Evolutionary conservation across 2,888 invertebrate species (phyloP), one percentile per base, ranked within the genome.

Genomic region (Atrina japonica): DNA sequence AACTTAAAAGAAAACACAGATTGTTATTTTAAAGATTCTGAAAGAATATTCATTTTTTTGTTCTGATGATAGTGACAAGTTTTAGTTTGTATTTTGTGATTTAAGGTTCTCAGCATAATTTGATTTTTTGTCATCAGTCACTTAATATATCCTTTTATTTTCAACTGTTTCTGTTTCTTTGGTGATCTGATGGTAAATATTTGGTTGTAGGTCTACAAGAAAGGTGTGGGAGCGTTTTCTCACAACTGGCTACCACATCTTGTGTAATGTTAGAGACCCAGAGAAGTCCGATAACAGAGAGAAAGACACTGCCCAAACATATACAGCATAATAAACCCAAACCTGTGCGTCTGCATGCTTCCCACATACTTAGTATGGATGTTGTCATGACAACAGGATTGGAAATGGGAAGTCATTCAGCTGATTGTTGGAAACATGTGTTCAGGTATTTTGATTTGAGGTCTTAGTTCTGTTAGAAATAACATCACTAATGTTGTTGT

Each of bases 391-490:
- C 94, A 90, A 93, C 95, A 72, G 97, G 97, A 1, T 92, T 98
- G 60, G 97, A 97, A 87, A 93, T 97, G 7, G 97, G 97, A 3
- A 96, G 97, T 45, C 97, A 97, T 86, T 96, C 97, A 29, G 93
- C 96, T 21, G 96, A 96, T 78, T 98, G 98, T 86, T 98, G 98
- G 98, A 95, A 96, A 76, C 97, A 98, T 88, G 96, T 98, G 72
- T 97, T 99, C 88, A 94, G 95, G 90, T 35, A 29, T 1, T 6
- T 25, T 45, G 16, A n/a, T n/a, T n/a, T n/a, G n/a, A n/a, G n/a
- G n/a, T n/a, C n/a, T n/a, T n/a, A n/a, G n/a, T n/a, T n/a, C n/a
- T n/a, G n/a, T n/a, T n/a, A n/a, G n/a, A n/a, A n/a, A n/a, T n/a
- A n/a, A n/a, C n/a, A n/a, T n/a, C n/a, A n/a, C n/a, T n/a, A n/a